Evolutionary conservation across 2,797 vertebrate species (phyloP).

Genomic region (Cossypha caffra): DNA sequence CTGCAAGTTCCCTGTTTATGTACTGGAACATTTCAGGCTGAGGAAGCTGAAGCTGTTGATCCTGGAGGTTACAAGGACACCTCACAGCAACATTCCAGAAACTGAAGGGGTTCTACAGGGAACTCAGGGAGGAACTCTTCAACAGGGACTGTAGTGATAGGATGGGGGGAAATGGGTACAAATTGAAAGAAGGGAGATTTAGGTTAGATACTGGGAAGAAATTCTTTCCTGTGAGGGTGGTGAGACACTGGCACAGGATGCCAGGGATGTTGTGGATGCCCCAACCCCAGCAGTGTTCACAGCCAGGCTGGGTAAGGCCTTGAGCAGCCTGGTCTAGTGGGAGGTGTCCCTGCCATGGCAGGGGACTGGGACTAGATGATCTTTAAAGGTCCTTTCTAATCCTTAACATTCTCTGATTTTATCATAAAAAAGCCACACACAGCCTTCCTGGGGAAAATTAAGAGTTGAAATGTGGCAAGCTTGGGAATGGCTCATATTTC

Average conservation of each 20-base stretch:
- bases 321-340: not conserved
- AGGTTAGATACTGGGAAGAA: not conserved
- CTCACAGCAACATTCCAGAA: not conserved
- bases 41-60: not conserved
- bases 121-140: not conserved
- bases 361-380: not conserved
- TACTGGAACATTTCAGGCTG: not conserved
- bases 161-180: not conserved
- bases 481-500: not conserved
- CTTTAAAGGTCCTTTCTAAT: not conserved
- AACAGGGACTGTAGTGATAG: rapidly evolving
- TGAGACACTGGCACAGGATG: not conserved
- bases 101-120: not conserved
- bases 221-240: not conserved
- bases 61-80: not conserved
- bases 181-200: not conserved
- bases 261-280: rapidly evolving
- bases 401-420: not conserved
- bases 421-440: not conserved
- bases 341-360: not conserved
- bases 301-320: not conserved
- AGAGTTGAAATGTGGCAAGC: not conserved
- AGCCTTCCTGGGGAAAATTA: not conserved
- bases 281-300: not conserved
- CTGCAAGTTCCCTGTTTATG: not conserved